Base-by-base conservation (phyloP, 2,888 invertebrate genomes). In the Heliconius ismenius region DNA sequence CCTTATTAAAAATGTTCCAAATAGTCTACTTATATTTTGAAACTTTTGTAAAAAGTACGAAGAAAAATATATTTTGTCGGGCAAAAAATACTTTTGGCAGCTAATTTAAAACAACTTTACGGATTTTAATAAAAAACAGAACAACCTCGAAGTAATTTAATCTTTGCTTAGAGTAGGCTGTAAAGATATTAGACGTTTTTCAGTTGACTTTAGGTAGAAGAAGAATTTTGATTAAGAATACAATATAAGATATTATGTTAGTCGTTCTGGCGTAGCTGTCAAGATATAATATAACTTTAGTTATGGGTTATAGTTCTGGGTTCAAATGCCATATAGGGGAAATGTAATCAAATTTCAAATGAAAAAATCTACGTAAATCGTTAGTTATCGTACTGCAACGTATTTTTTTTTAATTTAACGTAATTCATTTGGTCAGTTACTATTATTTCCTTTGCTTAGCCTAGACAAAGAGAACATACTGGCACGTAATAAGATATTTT, bases 91-190 rank as follows among this genome's bases (percentile, higher is more conserved):
- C 62, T 73, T 73, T 73, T 63, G 39, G 60, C 73, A 73, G 73
- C 73, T 73, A 73, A 73, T 73, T 73, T 73, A 73, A 73, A 63
- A 73, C 39, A 73, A 73, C 73, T 73, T 63, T 63, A 63, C 60
- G 43, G 62, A 73, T 73, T 73, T 73, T 73, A 73, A 73, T 73
- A 73, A 73, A 49, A 73, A 73, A 39, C 36, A 63, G 73, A 73
- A 73, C 73, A 73, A 73, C 73, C 73, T 73, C 39, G 39, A 73
- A 73, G 73, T 73, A 63, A 73, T 73, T 73, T 73, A 63, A 73
- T 73, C 62, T 73, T 62, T 73, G 26, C 62, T 73, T 63, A 63
- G 62, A 63, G 62, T 26, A 39, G 39, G 39, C 24, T 60, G 62
- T 73, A 73, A 73, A 63, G 43, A 73, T 73, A 60, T 60, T 73